phyloP scores from a whole-genome alignment of 2,113 vertebrate genomes.

The Platichthys flesus region DNA sequence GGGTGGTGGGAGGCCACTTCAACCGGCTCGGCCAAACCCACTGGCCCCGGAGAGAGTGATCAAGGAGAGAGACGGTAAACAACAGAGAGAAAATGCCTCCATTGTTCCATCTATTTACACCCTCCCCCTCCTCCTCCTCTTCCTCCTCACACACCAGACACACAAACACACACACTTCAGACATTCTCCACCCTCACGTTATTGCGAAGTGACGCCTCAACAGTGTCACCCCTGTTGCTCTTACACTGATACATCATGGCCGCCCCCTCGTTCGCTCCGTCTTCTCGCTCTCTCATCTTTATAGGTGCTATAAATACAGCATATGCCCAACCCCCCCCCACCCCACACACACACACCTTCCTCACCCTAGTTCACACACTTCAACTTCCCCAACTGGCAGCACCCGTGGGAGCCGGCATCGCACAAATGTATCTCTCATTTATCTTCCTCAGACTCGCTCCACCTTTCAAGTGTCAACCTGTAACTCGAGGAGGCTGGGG shows the following conservation, averaged over 20 bases:
- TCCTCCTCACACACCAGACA: not conserved
- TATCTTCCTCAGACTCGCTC: constrained; percentile 1
- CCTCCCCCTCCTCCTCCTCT: constrained; percentile 15
- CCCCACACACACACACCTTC: not conserved
- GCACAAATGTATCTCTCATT: constrained; percentile 23
- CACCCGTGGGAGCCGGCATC: constrained; percentile 35
- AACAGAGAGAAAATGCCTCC: constrained; percentile 47
- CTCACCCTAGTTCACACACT: constrained; percentile 1
- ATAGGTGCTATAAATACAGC: constrained; percentile 61
- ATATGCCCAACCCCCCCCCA: constrained; percentile 26
- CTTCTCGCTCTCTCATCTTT: constrained; percentile 45
- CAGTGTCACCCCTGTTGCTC: constrained; percentile 29
- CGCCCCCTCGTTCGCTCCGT: constrained; percentile 28
- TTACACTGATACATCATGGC: constrained; percentile 42
- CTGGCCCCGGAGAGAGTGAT: constrained; percentile 47
- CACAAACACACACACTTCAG: too few relatives aligned
- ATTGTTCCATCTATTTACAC: constrained; percentile 62
- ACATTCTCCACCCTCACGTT: too few relatives aligned
- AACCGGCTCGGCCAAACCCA: constrained; percentile 24
- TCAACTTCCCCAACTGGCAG: constrained; percentile 17
- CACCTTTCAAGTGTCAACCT: too few relatives aligned
- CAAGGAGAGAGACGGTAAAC: constrained; percentile 32
- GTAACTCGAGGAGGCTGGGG: too few relatives aligned
- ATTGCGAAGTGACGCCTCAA: too few relatives aligned
- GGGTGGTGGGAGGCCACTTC: constrained; percentile 11